Evolutionary conservation across 2,888 invertebrate genomes (phyloP).

Genomic region (Dinocampus coccinellae): DNA sequence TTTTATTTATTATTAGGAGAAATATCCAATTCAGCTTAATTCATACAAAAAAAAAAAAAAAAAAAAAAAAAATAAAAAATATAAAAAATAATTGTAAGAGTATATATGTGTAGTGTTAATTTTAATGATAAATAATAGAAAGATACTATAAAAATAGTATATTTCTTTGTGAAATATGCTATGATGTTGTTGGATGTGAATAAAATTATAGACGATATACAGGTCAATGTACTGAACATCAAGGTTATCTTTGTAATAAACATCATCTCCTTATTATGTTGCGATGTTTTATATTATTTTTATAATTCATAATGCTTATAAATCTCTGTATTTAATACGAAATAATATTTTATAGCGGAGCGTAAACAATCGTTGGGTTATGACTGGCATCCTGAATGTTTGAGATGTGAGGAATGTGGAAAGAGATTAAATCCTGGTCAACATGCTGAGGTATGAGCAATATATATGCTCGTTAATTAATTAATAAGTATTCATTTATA

Average conservation of each 20-base stretch:
- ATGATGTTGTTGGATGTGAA: conserved; percentile 8
- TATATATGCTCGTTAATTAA: neutral
- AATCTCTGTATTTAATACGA: neutral
- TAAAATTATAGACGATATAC: conserved; percentile 16
- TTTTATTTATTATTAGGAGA: neutral
- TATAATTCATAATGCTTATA: neutral
- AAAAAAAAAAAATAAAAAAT: conserved; percentile 16
- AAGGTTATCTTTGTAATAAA: conserved; percentile 42
- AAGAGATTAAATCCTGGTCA: conserved; percentile 86
- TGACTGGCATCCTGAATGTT: conserved; percentile 89
- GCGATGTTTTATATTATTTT: conserved; percentile 7
- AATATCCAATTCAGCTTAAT: conserved; percentile 13
- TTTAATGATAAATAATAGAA: conserved; percentile 18
- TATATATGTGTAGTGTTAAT: conserved; percentile 21
- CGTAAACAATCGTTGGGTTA: conserved; percentile 88
- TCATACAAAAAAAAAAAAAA: conserved; percentile 20
- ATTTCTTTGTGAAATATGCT: too few relatives aligned
- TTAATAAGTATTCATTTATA: neutral
- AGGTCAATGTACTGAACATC: conserved; percentile 48
- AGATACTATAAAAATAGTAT: too few relatives aligned
- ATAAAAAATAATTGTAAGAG: neutral
- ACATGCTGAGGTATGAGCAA: conserved; percentile 77
- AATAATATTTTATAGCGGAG: conserved; percentile 75
- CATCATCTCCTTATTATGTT: conserved; percentile 8
- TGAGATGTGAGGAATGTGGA: conserved; percentile 86